phyloP scores from a whole-genome alignment of 2,797 vertebrate species.

The Lophotriccus pileatus region DNA sequence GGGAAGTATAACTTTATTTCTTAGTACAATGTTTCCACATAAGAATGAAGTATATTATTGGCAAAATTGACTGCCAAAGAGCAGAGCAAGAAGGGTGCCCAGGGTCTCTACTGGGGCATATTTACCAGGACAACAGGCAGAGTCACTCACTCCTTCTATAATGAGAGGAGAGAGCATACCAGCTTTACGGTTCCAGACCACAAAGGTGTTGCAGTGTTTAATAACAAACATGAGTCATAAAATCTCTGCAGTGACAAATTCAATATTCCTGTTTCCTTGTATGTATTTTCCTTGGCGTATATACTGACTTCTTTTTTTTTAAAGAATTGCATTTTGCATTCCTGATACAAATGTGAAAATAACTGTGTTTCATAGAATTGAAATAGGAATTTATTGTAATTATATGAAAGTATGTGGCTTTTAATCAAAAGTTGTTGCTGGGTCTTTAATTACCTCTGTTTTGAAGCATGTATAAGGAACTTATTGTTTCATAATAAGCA shows the following conservation, averaged over 20 bases:
- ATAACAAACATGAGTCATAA: not conserved
- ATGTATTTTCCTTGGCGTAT: fast-evolving
- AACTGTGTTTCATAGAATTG: not conserved
- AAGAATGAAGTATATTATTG: not conserved
- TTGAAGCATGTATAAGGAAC: not conserved
- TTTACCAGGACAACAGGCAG: fast-evolving
- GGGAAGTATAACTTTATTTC: not conserved
- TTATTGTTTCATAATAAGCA: not conserved
- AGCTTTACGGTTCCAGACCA: not conserved
- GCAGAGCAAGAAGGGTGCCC: not conserved
- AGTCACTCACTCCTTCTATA: not conserved
- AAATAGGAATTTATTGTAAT: not conserved
- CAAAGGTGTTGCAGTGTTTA: not conserved
- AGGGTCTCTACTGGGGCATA: not conserved
- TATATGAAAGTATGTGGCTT: not conserved
- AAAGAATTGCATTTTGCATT: not conserved
- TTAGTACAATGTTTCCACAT: not conserved
- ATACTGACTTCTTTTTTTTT: not conserved
- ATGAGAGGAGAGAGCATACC: not conserved
- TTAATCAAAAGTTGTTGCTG: not conserved
- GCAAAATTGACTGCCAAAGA: not conserved
- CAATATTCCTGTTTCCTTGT: fast-evolving
- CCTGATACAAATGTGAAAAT: not conserved
- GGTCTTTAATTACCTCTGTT: not conserved
- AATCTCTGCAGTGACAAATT: not conserved